phyloP scores from a whole-genome alignment of 2,888 invertebrate genomes.

The Trachelus troglodyta region DNA sequence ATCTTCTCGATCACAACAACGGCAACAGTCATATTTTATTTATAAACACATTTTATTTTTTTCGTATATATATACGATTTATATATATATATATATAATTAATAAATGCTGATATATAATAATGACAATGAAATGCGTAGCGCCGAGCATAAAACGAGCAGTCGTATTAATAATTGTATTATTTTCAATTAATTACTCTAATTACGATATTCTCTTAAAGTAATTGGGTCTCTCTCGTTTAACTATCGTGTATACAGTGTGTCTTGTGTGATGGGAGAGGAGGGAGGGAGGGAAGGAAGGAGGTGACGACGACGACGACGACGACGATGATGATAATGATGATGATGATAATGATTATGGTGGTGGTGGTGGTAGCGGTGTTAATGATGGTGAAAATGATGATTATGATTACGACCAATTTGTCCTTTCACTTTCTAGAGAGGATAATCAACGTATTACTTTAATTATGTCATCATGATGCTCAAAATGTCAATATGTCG shows the following conservation, averaged over 20 bases:
- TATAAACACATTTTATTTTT: slow-evolving; percentile 64
- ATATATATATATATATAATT: slow-evolving; percentile 63
- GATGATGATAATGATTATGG: slow-evolving; percentile 39
- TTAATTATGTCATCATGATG: neutral
- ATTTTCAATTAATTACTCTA: slow-evolving; percentile 40
- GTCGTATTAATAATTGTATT: slow-evolving; percentile 54
- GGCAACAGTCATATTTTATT: slow-evolving; percentile 47
- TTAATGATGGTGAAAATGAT: neutral
- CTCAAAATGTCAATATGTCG: neutral
- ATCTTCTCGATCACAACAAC: neutral
- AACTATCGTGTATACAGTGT: slow-evolving; percentile 21
- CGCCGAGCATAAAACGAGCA: slow-evolving; percentile 64
- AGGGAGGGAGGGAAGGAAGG: neutral
- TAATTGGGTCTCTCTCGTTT: slow-evolving; percentile 18
- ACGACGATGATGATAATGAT: slow-evolving; percentile 21
- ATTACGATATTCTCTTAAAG: slow-evolving; percentile 16
- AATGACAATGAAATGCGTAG: slow-evolving; percentile 65
- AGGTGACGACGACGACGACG: too few relatives aligned
- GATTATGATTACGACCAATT: neutral
- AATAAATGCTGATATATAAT: slow-evolving; percentile 60
- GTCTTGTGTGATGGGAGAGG: neutral
- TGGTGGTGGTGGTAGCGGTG: too few relatives aligned
- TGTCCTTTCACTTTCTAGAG: neutral
- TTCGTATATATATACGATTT: slow-evolving; percentile 58
- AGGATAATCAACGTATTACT: neutral